Evolutionary conservation across 2,113 vertebrate genomes (phyloP).

Genomic region (Megalops atlanticus): DNA sequence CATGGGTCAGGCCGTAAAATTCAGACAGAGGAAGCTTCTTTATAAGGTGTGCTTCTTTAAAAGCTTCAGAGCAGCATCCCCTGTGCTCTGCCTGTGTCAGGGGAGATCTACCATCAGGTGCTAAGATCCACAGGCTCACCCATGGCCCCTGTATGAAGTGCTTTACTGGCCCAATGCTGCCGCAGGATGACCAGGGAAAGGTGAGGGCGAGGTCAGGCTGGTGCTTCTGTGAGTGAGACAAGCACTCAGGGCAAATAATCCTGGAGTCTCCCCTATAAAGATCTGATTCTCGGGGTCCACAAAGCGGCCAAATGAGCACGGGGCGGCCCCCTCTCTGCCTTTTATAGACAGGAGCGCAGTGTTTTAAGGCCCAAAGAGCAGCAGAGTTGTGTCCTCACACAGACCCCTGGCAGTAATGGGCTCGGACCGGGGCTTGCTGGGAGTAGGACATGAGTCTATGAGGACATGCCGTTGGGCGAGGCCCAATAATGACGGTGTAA

Average conservation of each 20-base stretch:
- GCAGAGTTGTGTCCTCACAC: conserved; percentile 46
- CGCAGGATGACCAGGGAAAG: conserved; percentile 54
- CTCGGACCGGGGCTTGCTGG: conserved; percentile 42
- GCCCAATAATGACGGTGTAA: conserved; percentile 61
- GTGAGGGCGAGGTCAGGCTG: conserved; percentile 60
- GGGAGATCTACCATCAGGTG: conserved; percentile 54
- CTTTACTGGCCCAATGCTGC: conserved; percentile 59
- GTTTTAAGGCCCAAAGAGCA: conserved; percentile 49
- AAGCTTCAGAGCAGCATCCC: conserved; percentile 33
- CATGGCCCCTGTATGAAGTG: conserved; percentile 28
- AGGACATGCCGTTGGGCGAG: conserved; percentile 55
- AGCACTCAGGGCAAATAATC: conserved; percentile 62
- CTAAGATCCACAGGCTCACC: conserved; percentile 48
- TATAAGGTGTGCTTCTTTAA: too few species aligned
- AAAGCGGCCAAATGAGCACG: conserved; percentile 56
- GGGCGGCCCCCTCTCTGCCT: conserved; percentile 46
- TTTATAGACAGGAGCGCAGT: conserved; percentile 57
- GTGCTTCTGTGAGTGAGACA: conserved; percentile 52
- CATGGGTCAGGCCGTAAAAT: conserved; percentile 51
- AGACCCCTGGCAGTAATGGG: conserved; percentile 59
- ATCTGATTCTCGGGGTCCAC: conserved; percentile 46
- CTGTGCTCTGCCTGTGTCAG: conserved; percentile 46
- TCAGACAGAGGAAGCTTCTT: conserved; percentile 53
- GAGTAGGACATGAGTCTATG: conserved; percentile 52
- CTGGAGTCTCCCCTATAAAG: conserved; percentile 60